Evolutionary conservation across 2,797 vertebrate genomes (phyloP).

Genomic region (Micromesistius poutassou): DNA sequence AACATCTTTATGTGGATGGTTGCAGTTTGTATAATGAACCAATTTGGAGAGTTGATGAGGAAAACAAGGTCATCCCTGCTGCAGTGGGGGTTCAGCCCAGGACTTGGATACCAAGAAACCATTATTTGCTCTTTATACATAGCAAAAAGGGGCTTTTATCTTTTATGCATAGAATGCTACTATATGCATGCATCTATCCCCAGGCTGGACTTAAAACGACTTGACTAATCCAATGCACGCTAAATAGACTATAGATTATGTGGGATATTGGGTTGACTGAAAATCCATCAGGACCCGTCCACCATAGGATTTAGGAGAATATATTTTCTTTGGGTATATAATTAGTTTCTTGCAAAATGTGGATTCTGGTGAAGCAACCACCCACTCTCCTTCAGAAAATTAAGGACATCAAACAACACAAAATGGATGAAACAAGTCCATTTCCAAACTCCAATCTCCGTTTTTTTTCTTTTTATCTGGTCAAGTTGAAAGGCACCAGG

Average conservation of each 20-base stretch:
- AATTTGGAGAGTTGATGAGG: slow-evolving; percentile 4
- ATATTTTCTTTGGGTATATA: not conserved
- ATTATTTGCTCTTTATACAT: not conserved
- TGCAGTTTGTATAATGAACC: not conserved
- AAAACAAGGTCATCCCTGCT: not conserved
- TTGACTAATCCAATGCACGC: not conserved
- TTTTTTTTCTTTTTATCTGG: not conserved
- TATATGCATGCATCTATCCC: not conserved
- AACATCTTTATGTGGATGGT: too few species aligned
- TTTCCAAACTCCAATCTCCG: not conserved
- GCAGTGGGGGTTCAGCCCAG: not conserved
- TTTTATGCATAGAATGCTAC: not conserved
- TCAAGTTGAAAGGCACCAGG: not conserved
- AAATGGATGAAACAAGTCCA: not conserved
- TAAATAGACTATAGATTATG: not conserved
- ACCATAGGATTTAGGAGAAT: not conserved
- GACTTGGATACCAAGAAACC: not conserved
- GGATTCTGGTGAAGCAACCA: not conserved
- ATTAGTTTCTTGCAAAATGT: not conserved
- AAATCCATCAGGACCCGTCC: not conserved
- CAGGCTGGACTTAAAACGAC: not conserved
- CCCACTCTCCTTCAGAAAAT: not conserved
- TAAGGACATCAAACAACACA: not conserved
- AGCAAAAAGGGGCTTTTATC: not conserved
- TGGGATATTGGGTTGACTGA: not conserved